phyloP scores from a whole-genome alignment of 2,797 vertebrate species.

The Carduelis carduelis region DNA sequence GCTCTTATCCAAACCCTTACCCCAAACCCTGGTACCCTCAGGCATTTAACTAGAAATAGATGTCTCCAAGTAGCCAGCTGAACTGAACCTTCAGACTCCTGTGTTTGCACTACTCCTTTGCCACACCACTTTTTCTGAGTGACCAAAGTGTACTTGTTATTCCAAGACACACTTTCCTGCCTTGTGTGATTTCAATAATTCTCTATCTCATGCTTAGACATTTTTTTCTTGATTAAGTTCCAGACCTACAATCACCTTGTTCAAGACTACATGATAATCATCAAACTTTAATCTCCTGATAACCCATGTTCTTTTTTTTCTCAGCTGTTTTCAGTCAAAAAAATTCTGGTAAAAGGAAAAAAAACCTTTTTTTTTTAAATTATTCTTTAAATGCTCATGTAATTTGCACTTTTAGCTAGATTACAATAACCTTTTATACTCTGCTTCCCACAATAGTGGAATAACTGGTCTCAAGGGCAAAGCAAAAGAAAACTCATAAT shows the following conservation, averaged over 20 bases:
- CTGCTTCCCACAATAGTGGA: neutral
- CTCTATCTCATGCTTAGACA: neutral
- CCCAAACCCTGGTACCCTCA: neutral
- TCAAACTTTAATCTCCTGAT: neutral
- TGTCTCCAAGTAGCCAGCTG: neutral
- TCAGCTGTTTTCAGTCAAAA: neutral
- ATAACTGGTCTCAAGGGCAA: neutral
- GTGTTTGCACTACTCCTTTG: neutral
- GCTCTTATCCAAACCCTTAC: neutral
- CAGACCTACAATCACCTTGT: neutral
- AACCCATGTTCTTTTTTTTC: neutral
- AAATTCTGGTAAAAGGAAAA: neutral
- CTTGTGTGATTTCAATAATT: neutral
- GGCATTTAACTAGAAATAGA: neutral
- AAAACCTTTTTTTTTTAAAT: fast-evolving
- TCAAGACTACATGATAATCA: neutral
- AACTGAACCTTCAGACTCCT: neutral
- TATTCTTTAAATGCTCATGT: neutral
- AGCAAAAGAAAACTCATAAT: neutral
- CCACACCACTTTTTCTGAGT: neutral
- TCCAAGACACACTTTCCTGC: neutral
- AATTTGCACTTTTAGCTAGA: neutral
- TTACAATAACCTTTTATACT: neutral
- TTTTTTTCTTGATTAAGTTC: neutral
- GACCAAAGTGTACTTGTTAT: neutral